Base-by-base conservation (phyloP, 2,888 invertebrate species). In the Aricia artaxerxes region DNA sequence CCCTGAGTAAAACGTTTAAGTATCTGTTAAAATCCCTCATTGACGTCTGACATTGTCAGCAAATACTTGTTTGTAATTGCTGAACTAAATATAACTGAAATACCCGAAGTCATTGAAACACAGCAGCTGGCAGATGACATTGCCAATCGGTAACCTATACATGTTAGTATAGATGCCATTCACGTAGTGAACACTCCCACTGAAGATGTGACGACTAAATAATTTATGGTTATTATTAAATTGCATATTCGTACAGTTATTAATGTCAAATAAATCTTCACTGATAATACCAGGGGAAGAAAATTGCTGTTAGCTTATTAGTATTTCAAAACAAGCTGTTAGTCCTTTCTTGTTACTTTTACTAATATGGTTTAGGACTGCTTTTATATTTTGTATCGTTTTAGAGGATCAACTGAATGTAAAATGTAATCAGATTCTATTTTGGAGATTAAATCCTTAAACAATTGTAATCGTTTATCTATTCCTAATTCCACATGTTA, bases 131-230 rank as follows among this genome's bases (percentile, higher is more conserved):
- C 80, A 79, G 64, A 16, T 73, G 78, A 24, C 60, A 73, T 64
- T 79, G 80, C 78, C 80, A 80, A 80, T 44, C 44, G 31, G 11
- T 78, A 72, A 49, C 24, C 31, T 53, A 35, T 76, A 11, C 35
- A 49, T 13, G 24, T 75, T 13, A 44, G 69, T 61, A 78, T 75
- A 78, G 78, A 61, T 78, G 78, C 57, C 77, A 79, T 79, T 79
- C 79, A 79, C 76, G 77, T 78, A 78, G 77, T 57, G 78, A 80
- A 79, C 80, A 79, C 78, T 77, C 78, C 80, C 79, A 79, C 78
- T 75, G 24, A 6, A 72, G 75, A n/a, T 72, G 77, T 24, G 73
- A 40, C 9, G 24, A 44, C 73, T 44, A 6, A 73, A 40, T 73
- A 69, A 69, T 69, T 69, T 9, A 44, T 44, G 16, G n/a, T 73